Conservation (phyloP, 2,113 vertebrate genomes). For the Lampris incognitus region DNA sequence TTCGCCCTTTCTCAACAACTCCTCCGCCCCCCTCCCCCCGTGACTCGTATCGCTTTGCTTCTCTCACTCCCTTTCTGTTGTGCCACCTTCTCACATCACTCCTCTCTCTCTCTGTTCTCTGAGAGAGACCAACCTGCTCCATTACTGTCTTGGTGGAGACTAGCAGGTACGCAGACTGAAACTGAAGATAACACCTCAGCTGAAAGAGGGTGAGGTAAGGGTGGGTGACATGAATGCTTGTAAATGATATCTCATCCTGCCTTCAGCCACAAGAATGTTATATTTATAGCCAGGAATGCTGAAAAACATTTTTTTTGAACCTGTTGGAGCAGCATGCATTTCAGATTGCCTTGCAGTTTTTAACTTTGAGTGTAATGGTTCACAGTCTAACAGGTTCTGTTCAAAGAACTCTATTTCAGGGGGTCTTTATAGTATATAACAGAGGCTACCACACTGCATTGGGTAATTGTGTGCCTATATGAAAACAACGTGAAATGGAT, state of each 20-base stretch:
- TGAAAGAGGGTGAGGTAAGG: slow-evolving; percentile 4
- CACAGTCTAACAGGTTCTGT: not conserved
- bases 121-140: slow-evolving; percentile 11
- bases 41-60: not conserved
- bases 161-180: not conserved
- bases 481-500: slow-evolving; percentile 44
- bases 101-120: slow-evolving; percentile 18
- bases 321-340: not conserved
- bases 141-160: slow-evolving; percentile 25
- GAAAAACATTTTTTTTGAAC: not conserved
- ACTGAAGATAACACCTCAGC: not conserved
- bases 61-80: not conserved
- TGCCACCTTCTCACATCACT: not conserved
- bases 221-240: slow-evolving; percentile 32
- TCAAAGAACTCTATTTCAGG: not conserved
- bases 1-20: slow-evolving; percentile 3
- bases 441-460: slow-evolving; percentile 25
- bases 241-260: slow-evolving; percentile 17
- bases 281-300: not conserved
- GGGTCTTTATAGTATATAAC: not conserved
- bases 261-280: not conserved
- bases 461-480: slow-evolving; percentile 21
- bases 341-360: not conserved
- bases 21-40: not conserved
- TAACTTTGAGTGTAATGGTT: not conserved